phyloP scores from a whole-genome alignment of 2,797 vertebrate genomes.

The Sebastes itinus region DNA sequence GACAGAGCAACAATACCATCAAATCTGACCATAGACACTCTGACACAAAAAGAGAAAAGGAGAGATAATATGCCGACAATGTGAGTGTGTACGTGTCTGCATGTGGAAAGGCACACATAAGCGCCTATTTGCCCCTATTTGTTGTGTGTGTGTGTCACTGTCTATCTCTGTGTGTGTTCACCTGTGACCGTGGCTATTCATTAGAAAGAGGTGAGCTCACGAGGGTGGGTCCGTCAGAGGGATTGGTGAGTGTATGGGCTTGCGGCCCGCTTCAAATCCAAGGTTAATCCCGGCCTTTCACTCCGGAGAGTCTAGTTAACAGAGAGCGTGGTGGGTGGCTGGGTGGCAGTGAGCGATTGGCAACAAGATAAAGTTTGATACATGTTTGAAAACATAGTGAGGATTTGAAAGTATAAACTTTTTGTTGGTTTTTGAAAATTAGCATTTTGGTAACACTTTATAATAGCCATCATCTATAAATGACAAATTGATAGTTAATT shows the following conservation, averaged over 20 bases:
- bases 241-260: constrained; percentile 57
- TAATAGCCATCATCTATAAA: too few relatives aligned
- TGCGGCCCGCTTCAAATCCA: constrained; percentile 64
- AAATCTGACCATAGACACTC: constrained; percentile 54
- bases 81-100: constrained; percentile 21
- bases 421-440: neutral
- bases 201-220: constrained; percentile 69
- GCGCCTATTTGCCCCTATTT: constrained; percentile 33
- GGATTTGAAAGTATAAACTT: neutral
- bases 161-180: constrained; percentile 60
- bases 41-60: constrained; percentile 33
- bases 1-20: constrained; percentile 63
- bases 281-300: constrained; percentile 74
- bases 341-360: constrained; percentile 18
- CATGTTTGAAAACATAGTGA: constrained; percentile 7
- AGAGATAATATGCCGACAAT: constrained; percentile 35
- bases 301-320: constrained; percentile 48
- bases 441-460: neutral
- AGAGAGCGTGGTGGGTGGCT: constrained; percentile 48
- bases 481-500: too few relatives aligned
- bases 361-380: constrained; percentile 1
- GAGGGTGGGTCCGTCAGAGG: constrained; percentile 62
- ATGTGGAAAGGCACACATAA: constrained; percentile 22
- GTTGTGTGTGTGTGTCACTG: constrained; percentile 22
- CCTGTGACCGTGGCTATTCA: constrained; percentile 67